Base-by-base conservation (phyloP, 2,888 invertebrate genomes). In the Baccha elongata region DNA sequence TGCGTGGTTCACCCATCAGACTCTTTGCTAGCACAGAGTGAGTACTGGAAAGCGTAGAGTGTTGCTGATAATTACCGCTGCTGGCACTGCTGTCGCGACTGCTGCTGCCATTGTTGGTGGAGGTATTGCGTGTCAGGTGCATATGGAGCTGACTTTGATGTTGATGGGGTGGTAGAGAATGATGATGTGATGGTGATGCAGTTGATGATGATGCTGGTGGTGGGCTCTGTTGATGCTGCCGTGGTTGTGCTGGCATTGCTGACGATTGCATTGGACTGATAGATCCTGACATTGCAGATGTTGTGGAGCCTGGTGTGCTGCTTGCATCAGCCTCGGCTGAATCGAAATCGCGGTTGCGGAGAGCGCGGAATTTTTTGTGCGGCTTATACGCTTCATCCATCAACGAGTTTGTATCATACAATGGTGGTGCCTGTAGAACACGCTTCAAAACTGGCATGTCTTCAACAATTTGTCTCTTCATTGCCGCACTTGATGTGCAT, bases 381-480 rank as follows among this genome's bases (percentile, higher is more conserved):
- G 97, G 97, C 90, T 97, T 97, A 92, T 98, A 98, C 13, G 97
- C 97, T 91, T 97, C 97, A 90, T 97, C 97, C 97, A 98, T 97
- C 72, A 98, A 91, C 1, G 96, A 95, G 88, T 96, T 96, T 69
- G 97, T 96, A 89, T 97, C 97, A 91, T 97, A 96, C 6, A 97
- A 91, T 0, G 97, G 98, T 1, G 98, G 98, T 1, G 98, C 97
- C 89, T 98, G 97, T 17, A 98, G 92, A 2, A 97, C 98, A 64
- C 97, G 94, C 90, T 98, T 98, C 86, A 98, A 91, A 86, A 98
- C 97, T 3, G 98, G 97, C 97, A 98, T 98, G 88, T 97, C 97
- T 89, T 96, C 96, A 21, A 94, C 94, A 68, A 94, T 93, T 86
- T 93, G 93, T 29, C 92, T 90, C 85, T 92, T 91, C 3, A 89